phyloP scores from a whole-genome alignment of 2,888 invertebrate species.

The Apotomis turbidana region DNA sequence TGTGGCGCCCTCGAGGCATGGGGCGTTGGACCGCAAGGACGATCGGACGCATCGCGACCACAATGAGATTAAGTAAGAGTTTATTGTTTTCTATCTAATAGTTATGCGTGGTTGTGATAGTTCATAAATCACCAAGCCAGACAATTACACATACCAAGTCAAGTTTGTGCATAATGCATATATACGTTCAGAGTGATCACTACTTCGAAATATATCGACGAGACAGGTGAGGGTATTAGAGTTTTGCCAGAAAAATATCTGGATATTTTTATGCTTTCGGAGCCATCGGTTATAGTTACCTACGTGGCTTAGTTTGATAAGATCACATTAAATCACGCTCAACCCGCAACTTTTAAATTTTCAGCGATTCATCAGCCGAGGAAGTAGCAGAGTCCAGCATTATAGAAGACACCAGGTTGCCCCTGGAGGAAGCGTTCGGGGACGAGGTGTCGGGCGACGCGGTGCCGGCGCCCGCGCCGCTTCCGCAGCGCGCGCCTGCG shows the following conservation, averaged over 20 bases:
- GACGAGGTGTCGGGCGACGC: constrained; percentile 74
- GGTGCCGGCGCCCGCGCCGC: constrained; percentile 74
- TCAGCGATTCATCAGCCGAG: constrained; percentile 73
- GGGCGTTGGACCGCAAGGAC: constrained; percentile 78
- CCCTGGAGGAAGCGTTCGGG: constrained; percentile 74
- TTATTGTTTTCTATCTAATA: background rate
- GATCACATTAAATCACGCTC: background rate
- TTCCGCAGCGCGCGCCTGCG: constrained; percentile 69
- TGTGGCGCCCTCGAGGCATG: constrained; percentile 70
- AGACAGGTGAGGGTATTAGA: no score
- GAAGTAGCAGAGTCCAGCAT: constrained; percentile 59
- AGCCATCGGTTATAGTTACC: no score
- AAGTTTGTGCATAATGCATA: no score
- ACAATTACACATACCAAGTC: no score
- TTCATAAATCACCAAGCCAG: no score
- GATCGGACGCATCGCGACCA: constrained; percentile 78
- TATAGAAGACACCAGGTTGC: constrained; percentile 67
- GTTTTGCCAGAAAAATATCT: no score
- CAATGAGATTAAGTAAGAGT: constrained; percentile 74
- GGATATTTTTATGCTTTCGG: no score
- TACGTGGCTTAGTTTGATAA: no score
- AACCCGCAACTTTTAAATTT: constrained; percentile 19
- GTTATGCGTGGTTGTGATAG: no score
- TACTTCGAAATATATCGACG: no score
- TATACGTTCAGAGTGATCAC: no score